Evolutionary conservation across 2,113 vertebrate species (phyloP), one percentile per base, ranked within the genome.

Genomic region (Damaliscus lunatus): DNA sequence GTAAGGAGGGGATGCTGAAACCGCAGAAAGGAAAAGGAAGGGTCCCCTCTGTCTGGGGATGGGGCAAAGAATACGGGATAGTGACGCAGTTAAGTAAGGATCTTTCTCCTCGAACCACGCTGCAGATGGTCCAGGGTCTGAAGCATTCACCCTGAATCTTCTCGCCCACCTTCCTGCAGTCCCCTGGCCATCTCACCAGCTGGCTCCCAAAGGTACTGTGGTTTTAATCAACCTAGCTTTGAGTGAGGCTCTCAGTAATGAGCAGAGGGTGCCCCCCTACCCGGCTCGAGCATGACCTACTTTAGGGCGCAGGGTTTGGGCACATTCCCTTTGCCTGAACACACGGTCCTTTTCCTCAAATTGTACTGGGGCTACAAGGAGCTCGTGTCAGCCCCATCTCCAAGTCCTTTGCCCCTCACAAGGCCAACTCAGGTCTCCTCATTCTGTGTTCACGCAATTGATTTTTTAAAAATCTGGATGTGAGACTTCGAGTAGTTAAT

Each of bases 211-310:
- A 77, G 71, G 71, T 43, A 77, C 23, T 19, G 25, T 4, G 29
- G 82, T 12, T 53, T 71, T 74, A 27, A 27, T 5, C 33, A 33
- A 5, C 8, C 0, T 5, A 16, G 74, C 77, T 93, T n/a, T 36
- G 78, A 6, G 13, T 5, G 36, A n/a, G 48, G 57, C 33, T 21
- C 43, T 62, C 12, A 1, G 21, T 25, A 8, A 15, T 1, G 25
- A 43, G 80, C 55, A 48, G 8, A 3, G 36, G 14, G 23, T 4
- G 6, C 1, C 46, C 43, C 16, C 3, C 3, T 71, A 11, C 67
- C n/a, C 2, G 0, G 36, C 67, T 74, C 3, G 10, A 71, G 55
- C 40, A 48, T 0, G 5, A 4, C 19, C 23, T 48, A 5, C 3
- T 67, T 67, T 31, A 52, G 55, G 33, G 55, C 0, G 5, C 29